Percentiles rank a stretch among this genome's conserved stretches.
phyloP scores from a whole-genome alignment of 2,797 vertebrate species.

The Hippocampus kuda region DNA sequence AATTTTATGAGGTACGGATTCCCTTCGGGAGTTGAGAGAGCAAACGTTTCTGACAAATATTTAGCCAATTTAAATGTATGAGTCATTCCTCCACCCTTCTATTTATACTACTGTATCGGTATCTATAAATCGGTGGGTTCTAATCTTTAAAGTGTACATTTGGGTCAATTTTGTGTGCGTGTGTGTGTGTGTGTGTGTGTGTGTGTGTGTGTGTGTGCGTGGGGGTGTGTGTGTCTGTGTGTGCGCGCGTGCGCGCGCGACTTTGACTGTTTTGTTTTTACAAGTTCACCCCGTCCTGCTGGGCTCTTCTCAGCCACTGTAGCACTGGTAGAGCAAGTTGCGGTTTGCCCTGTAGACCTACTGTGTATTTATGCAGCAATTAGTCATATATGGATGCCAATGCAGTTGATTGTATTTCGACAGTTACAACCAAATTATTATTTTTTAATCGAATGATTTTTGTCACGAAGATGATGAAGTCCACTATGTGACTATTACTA shows the following conservation, averaged over 20 bases:
- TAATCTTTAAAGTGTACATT: neutral
- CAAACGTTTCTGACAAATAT: neutral
- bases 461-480: neutral
- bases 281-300: too few relatives aligned
- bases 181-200: too few relatives aligned
- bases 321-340: too few relatives aligned
- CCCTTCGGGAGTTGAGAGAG: neutral
- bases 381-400: too few relatives aligned
- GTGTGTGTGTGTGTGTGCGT: too few relatives aligned
- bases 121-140: neutral
- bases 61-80: neutral
- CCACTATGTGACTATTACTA: neutral
- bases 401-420: neutral
- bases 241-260: too few relatives aligned
- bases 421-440: neutral
- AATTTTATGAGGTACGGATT: neutral
- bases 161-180: too few relatives aligned
- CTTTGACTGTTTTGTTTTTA: too few relatives aligned
- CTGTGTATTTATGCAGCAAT: too few relatives aligned
- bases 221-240: too few relatives aligned
- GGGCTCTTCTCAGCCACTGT: too few relatives aligned
- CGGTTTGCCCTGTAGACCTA: too few relatives aligned
- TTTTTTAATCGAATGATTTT: neutral
- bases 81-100: neutral
- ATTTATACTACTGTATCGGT: neutral